Percentiles rank a stretch among this genome's conserved stretches.
phyloP scores from a whole-genome alignment of 2,888 invertebrate species.

The Lapara coniferarum region DNA sequence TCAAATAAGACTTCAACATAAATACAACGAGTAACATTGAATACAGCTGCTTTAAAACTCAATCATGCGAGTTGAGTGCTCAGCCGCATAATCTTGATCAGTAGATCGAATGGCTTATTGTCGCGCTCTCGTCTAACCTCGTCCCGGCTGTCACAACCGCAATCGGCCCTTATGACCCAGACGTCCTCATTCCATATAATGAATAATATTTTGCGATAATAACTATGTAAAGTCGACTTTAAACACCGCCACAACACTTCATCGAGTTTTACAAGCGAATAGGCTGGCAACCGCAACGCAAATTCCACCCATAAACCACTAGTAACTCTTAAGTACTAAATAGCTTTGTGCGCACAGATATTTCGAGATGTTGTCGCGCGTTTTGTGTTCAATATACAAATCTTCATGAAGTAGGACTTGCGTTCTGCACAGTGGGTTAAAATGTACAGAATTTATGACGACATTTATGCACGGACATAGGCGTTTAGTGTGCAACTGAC shows the following conservation, averaged over 20 bases:
- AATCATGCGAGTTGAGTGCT: not conserved
- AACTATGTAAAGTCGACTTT: constrained; percentile 44
- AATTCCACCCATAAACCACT: constrained; percentile 42
- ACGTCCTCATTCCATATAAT: constrained; percentile 61
- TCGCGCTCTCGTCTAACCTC: constrained; percentile 25
- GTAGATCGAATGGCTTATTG: constrained; percentile 22
- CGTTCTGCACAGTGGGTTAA: not conserved
- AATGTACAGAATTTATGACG: constrained; percentile 8
- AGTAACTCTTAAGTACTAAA: constrained; percentile 19
- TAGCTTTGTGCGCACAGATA: constrained; percentile 19
- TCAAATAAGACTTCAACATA: not conserved
- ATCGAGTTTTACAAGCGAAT: constrained; percentile 53
- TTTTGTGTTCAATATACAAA: constrained; percentile 22
- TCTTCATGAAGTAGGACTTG: constrained; percentile 4
- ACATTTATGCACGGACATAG: constrained; percentile 2
- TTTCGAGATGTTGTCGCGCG: constrained; percentile 24
- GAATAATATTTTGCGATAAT: constrained; percentile 57
- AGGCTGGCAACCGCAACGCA: constrained; percentile 42
- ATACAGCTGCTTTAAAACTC: not conserved
- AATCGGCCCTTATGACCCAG: constrained; percentile 49
- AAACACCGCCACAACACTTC: constrained; percentile 44
- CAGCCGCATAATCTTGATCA: constrained; percentile 24
- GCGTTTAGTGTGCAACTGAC: not conserved
- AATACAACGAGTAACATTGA: not conserved
- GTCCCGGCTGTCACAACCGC: constrained; percentile 41